Evolutionary conservation across 1,140 invertebrate species (phyloP).

Genomic region (Odontomachus brunneus): DNA sequence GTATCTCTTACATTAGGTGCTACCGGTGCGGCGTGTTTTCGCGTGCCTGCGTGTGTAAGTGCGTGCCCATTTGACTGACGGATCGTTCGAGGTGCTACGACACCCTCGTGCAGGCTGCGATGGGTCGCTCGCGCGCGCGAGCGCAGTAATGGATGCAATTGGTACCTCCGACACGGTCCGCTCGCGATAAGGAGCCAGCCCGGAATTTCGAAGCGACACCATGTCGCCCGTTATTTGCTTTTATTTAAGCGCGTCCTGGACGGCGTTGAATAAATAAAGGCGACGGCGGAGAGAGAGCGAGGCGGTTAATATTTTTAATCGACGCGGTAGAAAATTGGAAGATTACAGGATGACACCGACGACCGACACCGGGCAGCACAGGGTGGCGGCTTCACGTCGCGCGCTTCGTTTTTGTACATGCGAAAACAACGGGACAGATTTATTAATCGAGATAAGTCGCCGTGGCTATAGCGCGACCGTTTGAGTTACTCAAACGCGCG

Average conservation of each 20-base stretch:
- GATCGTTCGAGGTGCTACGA: conserved; percentile 41
- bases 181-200: conserved; percentile 36
- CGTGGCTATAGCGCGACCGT: neutral
- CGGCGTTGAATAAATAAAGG: conserved; percentile 23
- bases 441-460: conserved; percentile 53
- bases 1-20: conserved; percentile 57
- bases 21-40: conserved; percentile 24
- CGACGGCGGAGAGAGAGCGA: neutral
- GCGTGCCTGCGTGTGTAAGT: conserved; percentile 22
- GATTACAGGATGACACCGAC: conserved; percentile 43
- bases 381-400: neutral
- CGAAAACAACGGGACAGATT: conserved; percentile 31
- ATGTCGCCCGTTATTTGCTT: conserved; percentile 27
- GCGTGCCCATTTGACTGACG: conserved; percentile 38
- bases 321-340: conserved; percentile 53
- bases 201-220: conserved; percentile 32
- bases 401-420: neutral
- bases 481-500: conserved; percentile 9
- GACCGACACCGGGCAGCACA: neutral
- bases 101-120: neutral
- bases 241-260: conserved; percentile 22
- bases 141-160: conserved; percentile 43
- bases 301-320: conserved; percentile 47
- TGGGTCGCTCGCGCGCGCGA: neutral
- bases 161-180: conserved; percentile 31